Conservation (phyloP, 2,113 vertebrate genomes). For the Serilophus lunatus region DNA sequence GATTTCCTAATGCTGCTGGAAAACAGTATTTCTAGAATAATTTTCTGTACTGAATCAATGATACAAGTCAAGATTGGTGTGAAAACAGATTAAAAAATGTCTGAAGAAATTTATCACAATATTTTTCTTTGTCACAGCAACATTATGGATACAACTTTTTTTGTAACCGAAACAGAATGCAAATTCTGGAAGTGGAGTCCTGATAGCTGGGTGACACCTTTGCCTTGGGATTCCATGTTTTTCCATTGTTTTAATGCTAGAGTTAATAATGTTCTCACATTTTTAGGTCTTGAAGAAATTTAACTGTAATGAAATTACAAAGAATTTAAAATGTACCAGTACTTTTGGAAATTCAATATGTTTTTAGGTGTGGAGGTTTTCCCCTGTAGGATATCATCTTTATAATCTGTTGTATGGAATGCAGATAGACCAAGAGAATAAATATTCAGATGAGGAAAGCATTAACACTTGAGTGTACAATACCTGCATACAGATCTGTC, state of each 20-base stretch:
- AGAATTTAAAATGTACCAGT: background rate
- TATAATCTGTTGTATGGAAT: background rate
- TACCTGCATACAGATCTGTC: background rate
- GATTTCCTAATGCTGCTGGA: constrained; percentile 2
- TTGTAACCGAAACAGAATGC: background rate
- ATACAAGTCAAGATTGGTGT: constrained; percentile 1
- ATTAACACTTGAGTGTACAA: background rate
- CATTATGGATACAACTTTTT: background rate
- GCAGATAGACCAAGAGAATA: background rate
- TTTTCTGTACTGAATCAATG: background rate
- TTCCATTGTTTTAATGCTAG: background rate
- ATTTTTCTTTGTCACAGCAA: background rate
- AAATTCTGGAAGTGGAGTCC: background rate
- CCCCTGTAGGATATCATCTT: background rate
- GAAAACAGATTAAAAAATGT: background rate
- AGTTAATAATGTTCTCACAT: background rate
- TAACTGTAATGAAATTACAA: background rate
- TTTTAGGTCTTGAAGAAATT: background rate
- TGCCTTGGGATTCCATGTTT: background rate
- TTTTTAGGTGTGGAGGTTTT: background rate
- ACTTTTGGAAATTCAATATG: background rate
- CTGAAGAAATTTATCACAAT: background rate
- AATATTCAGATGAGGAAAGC: background rate
- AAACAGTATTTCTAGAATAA: constrained; percentile 25
- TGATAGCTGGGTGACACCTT: background rate